Evolutionary conservation across 2,797 vertebrate species (phyloP).

Genomic region (Gymnodraco acuticeps): DNA sequence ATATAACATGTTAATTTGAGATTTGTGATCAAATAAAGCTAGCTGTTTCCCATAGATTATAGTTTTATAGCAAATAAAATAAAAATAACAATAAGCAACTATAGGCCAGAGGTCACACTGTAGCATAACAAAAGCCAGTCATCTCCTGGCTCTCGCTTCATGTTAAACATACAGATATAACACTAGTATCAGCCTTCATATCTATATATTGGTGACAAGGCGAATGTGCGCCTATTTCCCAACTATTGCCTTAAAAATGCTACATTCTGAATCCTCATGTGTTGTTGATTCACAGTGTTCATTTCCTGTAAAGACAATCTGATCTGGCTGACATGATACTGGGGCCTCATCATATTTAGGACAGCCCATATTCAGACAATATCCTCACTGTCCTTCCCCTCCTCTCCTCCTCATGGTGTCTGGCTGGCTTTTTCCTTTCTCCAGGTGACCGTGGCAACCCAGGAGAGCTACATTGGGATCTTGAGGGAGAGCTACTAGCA

Average conservation of each 20-base stretch:
- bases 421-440: conserved; percentile 37
- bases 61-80: background rate
- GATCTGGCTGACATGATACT: conserved; percentile 52
- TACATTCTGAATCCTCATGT: no score
- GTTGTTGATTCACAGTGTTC: conserved; percentile 5
- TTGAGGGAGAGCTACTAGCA: conserved; percentile 38
- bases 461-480: conserved; percentile 56
- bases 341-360: conserved; percentile 59
- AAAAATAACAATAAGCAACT: background rate
- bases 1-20: no score
- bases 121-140: conserved; percentile 8
- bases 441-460: conserved; percentile 35
- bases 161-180: no score
- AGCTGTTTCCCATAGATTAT: background rate
- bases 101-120: background rate
- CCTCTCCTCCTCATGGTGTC: conserved; percentile 29
- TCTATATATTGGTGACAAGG: background rate
- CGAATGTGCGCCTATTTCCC: background rate
- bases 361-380: conserved; percentile 54
- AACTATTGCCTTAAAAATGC: background rate
- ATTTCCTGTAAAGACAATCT: conserved; percentile 18
- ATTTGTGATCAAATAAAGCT: background rate
- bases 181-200: background rate
- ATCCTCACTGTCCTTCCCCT: conserved; percentile 52
- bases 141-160: background rate